Percentiles rank a stretch among this genome's conserved stretches.
These are phyloP conservation scores for Dromius quadrimaculatus DNA, from an alignment of 2,888 invertebrate species.

Conservation along the genomic window DNA sequence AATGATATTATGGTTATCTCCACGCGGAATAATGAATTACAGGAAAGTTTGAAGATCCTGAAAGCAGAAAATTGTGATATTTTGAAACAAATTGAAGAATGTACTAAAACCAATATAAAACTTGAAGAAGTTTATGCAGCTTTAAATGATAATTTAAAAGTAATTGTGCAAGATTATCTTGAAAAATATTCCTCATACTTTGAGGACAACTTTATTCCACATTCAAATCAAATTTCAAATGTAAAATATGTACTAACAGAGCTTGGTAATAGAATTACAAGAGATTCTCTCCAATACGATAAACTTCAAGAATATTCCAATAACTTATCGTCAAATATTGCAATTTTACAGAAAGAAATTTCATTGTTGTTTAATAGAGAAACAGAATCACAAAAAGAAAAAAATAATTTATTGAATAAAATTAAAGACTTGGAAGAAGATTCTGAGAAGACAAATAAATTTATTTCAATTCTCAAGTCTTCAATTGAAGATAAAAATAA, in stretches of 20 bases:
- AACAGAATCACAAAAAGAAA: slow-evolving; percentile 4
- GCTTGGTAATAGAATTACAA: slow-evolving; percentile 1
- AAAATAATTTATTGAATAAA: slow-evolving; percentile 6
- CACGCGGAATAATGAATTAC: too few species aligned
- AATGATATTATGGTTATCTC: too few species aligned
- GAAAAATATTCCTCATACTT: not conserved
- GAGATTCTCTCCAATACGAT: not conserved
- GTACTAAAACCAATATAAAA: not conserved
- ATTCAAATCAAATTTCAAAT: not conserved
- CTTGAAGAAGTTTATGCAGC: not conserved
- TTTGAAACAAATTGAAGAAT: slow-evolving; percentile 1
- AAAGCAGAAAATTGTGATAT: too few species aligned
- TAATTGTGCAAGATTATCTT: not conserved
- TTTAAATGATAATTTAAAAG: not conserved
- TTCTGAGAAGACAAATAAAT: slow-evolving; percentile 15
- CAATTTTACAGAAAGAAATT: slow-evolving; percentile 14
- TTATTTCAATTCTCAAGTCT: not conserved
- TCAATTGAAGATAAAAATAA: slow-evolving; percentile 7
- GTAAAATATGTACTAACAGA: not conserved
- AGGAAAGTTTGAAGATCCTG: too few species aligned
- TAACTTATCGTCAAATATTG: not conserved
- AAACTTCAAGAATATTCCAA: slow-evolving; percentile 9
- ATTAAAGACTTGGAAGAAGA: slow-evolving; percentile 17
- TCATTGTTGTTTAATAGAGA: not conserved
- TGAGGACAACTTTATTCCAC: not conserved